These are phyloP conservation scores for Athalia rosae DNA, from an alignment of 2,888 invertebrate species.

Conservation along the genomic window DNA sequence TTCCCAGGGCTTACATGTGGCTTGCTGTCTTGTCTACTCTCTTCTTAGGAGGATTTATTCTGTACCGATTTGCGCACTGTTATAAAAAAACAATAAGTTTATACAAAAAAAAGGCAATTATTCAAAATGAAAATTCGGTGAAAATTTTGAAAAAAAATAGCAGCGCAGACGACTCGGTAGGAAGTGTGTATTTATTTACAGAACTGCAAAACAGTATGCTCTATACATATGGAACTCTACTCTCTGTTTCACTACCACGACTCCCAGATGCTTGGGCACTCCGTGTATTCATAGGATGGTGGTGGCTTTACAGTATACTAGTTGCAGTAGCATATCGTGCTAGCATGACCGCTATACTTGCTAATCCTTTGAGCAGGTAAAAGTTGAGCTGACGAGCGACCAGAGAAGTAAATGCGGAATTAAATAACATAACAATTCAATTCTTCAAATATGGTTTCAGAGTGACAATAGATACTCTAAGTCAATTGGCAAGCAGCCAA, in stretches of 20 bases:
- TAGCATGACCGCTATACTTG: conserved; percentile 89
- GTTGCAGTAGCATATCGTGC: conserved; percentile 88
- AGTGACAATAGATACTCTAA: conserved; percentile 86
- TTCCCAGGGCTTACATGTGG: conserved; percentile 83
- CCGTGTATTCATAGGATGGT: conserved; percentile 88
- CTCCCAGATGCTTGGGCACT: conserved; percentile 88
- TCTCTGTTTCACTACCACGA: conserved; percentile 86
- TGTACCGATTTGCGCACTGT: conserved; percentile 80
- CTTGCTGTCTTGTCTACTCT: conserved; percentile 82
- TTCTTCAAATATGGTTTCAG: conserved; percentile 70
- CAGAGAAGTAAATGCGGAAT: too few relatives aligned
- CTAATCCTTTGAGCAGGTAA: conserved; percentile 84
- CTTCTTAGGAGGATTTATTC: conserved; percentile 80
- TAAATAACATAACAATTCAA: too few relatives aligned
- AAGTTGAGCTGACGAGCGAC: conserved; percentile 14
- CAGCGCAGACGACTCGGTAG: conserved; percentile 29
- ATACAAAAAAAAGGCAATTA: conserved; percentile 26
- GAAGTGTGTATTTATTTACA: conserved; percentile 83
- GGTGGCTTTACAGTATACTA: conserved; percentile 89
- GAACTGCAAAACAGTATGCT: conserved; percentile 84
- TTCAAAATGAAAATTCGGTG: neutral
- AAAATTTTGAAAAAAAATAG: conserved; percentile 10
- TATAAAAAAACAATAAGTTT: conserved; percentile 72
- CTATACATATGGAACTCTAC: conserved; percentile 87
- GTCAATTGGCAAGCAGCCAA: conserved; percentile 80